Evolutionary conservation across 2,113 vertebrate genomes (phyloP).

Genomic region (Turdus rufiventris): DNA sequence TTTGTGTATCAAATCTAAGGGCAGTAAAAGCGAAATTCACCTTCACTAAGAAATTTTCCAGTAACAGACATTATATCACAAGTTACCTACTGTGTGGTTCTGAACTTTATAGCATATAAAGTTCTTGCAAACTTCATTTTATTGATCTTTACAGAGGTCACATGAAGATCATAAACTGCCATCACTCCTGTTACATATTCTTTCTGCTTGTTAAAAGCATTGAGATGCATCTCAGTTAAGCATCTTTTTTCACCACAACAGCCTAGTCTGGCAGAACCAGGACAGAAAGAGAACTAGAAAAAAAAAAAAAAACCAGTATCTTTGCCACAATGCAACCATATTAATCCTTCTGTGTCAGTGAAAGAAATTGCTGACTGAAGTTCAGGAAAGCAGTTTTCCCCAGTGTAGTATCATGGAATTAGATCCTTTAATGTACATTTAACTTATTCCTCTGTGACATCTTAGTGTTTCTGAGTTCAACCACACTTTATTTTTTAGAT

Average conservation of each 20-base stretch:
- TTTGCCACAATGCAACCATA: neutral
- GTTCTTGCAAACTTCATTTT: neutral
- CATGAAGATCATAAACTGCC: neutral
- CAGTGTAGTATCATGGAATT: neutral
- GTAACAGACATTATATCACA: neutral
- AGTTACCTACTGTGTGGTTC: neutral
- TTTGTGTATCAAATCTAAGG: neutral
- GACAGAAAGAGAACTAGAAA: neutral
- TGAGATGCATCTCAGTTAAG: neutral
- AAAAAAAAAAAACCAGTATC: neutral
- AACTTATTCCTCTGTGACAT: neutral
- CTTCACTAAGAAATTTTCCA: neutral
- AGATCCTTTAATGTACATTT: neutral
- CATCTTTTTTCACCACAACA: neutral
- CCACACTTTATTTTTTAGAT: neutral
- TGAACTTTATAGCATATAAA: neutral
- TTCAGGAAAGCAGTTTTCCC: neutral
- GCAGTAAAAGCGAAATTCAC: neutral
- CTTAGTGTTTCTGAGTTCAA: neutral
- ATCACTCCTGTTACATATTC: neutral
- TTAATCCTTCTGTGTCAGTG: neutral
- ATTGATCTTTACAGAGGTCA: neutral
- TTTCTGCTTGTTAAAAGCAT: neutral
- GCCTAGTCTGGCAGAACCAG: neutral
- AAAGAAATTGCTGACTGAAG: neutral